phyloP scores from a whole-genome alignment of 2,113 vertebrate genomes.

The Cinclus mexicanus region DNA sequence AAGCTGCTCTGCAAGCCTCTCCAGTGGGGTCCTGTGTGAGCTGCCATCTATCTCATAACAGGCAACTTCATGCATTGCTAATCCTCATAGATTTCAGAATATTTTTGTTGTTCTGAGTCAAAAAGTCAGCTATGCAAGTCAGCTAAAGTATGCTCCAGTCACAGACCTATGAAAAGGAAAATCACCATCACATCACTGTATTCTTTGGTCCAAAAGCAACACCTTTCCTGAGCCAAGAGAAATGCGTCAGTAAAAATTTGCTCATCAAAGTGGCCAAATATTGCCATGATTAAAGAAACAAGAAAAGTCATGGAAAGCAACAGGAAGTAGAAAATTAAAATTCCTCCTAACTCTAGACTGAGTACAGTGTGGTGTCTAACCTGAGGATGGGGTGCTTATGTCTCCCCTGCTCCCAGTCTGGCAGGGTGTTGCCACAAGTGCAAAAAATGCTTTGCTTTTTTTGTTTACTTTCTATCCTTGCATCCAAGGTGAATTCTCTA shows the following conservation, averaged over 20 bases:
- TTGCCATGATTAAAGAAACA: background rate
- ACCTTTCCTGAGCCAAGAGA: background rate
- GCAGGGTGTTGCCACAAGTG: background rate
- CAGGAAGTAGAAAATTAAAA: background rate
- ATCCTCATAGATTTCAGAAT: slow-evolving; percentile 41
- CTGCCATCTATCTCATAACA: slow-evolving; percentile 6
- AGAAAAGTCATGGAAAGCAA: background rate
- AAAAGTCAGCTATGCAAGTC: slow-evolving; percentile 49
- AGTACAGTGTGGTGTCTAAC: background rate
- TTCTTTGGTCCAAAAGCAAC: slow-evolving; percentile 39
- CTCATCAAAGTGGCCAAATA: background rate
- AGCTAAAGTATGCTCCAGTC: slow-evolving; percentile 36
- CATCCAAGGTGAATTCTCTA: background rate
- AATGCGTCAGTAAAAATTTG: background rate
- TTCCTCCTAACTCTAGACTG: background rate
- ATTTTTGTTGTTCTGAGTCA: slow-evolving; percentile 49
- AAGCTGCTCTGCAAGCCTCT: background rate
- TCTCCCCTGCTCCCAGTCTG: background rate
- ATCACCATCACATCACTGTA: background rate
- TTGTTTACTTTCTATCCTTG: background rate
- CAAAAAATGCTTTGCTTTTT: background rate
- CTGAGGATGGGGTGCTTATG: background rate
- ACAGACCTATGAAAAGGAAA: background rate
- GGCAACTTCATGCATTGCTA: background rate
- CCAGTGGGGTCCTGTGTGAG: background rate